These are phyloP conservation scores for Lepidothrix coronata DNA, from an alignment of 2,113 vertebrate genomes.

Conservation along the genomic window DNA sequence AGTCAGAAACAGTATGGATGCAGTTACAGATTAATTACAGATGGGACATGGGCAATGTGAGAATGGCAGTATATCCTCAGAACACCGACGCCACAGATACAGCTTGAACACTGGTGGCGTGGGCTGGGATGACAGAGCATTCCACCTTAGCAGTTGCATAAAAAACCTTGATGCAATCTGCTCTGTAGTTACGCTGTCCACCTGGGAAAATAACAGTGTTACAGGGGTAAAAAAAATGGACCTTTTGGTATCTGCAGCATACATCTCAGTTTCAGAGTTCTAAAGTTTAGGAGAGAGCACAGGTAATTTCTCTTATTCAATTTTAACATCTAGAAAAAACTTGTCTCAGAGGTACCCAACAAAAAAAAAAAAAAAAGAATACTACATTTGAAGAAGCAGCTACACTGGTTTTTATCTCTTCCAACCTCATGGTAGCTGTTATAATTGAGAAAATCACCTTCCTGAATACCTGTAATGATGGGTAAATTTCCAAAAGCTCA, in stretches of 20 bases:
- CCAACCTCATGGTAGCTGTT: neutral
- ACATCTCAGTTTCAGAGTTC: neutral
- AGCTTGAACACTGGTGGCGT: neutral
- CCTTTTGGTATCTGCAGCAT: neutral
- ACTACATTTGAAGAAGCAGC: neutral
- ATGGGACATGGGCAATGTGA: accelerated
- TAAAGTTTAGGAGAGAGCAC: neutral
- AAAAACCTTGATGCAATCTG: neutral
- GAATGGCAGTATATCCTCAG: neutral
- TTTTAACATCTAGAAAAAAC: neutral
- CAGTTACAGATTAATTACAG: neutral
- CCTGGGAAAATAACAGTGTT: neutral
- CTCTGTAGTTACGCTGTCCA: neutral
- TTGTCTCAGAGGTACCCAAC: neutral
- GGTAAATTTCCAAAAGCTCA: neutral
- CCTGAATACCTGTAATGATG: neutral
- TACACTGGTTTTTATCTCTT: neutral
- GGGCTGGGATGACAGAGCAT: neutral
- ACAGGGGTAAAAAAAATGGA: neutral
- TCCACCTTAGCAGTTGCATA: neutral
- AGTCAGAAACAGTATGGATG: neutral
- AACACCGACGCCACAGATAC: neutral
- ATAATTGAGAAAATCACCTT: neutral
- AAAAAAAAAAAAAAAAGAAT: neutral
- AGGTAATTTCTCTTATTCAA: neutral